Evolutionary conservation across 2,113 vertebrate genomes (phyloP).

Genomic region (Lophura nycthemera): DNA sequence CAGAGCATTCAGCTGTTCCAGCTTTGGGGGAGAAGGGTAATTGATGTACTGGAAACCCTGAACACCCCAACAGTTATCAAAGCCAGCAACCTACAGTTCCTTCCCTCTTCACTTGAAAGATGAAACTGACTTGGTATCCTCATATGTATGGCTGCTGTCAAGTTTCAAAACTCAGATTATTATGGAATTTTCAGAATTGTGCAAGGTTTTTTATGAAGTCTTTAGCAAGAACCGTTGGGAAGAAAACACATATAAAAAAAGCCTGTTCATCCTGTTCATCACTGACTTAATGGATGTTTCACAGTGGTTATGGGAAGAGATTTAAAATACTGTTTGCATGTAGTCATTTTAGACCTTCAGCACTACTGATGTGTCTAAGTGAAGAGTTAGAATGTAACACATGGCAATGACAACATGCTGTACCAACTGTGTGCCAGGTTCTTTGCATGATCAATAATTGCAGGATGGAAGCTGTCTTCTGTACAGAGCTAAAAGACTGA

Average conservation of each 20-base stretch:
- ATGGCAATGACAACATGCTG: neutral
- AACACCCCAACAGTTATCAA: neutral
- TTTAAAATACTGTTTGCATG: accelerated
- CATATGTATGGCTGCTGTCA: accelerated
- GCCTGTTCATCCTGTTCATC: neutral
- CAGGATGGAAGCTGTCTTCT: neutral
- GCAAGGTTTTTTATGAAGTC: neutral
- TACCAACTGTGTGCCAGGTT: neutral
- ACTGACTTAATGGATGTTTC: accelerated
- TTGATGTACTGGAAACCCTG: neutral
- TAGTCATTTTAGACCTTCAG: accelerated
- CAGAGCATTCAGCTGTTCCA: neutral
- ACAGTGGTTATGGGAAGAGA: neutral
- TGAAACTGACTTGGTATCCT: accelerated
- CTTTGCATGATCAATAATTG: neutral
- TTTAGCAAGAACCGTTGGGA: neutral
- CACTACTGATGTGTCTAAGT: accelerated
- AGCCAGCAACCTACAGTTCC: neutral
- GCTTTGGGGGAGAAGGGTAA: neutral
- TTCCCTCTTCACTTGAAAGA: neutral
- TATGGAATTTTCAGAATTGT: neutral
- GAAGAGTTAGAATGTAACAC: neutral
- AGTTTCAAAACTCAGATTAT: neutral
- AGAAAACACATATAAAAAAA: neutral
- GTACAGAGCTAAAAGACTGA: neutral